A percentile compares a stretch with the other conserved stretches of the same genome.
Conservation (phyloP, 1,140 invertebrate species). For the Portunus trituberculatus region DNA sequence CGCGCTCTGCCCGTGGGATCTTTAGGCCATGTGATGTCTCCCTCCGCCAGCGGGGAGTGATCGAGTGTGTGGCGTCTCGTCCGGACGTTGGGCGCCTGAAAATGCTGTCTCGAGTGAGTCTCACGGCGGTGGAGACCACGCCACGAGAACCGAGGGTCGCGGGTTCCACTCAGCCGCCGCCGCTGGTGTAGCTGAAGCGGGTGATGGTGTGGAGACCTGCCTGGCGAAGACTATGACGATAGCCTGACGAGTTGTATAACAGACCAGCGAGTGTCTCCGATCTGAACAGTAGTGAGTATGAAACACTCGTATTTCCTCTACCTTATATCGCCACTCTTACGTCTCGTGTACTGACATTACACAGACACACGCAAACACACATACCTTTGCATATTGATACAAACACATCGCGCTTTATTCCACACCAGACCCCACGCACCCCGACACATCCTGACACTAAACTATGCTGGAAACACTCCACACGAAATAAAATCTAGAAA, state of each 20-base stretch:
- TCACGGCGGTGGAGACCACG: neutral
- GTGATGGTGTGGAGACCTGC: neutral
- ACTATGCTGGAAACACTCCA: no score
- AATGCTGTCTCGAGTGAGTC: conserved; percentile 41
- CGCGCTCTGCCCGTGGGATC: conserved; percentile 65
- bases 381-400: no score
- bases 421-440: no score
- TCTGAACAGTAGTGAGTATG: neutral
- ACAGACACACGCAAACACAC: neutral
- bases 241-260: neutral
- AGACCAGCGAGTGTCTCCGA: neutral
- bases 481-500: no score
- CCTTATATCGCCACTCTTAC: neutral
- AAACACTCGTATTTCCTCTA: neutral
- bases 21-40: conserved; percentile 61
- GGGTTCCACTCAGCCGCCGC: neutral
- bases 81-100: conserved; percentile 33
- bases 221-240: neutral
- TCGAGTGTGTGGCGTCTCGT: conserved; percentile 46
- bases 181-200: neutral
- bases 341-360: neutral
- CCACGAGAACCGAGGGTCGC: conserved; percentile 8
- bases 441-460: no score
- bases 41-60: conserved; percentile 30
- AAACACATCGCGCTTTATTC: no score